A percentile compares a stretch with the other conserved stretches of the same genome.
Conservation (phyloP, 2,888 invertebrate species). For the Halocaridina rubra region DNA sequence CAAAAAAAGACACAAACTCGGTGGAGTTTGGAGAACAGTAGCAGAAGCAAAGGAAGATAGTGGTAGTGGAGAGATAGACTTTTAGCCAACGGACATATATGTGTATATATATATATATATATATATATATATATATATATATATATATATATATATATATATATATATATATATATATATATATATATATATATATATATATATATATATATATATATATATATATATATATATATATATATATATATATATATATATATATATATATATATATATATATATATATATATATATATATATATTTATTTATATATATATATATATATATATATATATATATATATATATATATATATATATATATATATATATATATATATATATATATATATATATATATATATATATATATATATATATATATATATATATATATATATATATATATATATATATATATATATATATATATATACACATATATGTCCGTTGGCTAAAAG, state of each 20-base stretch:
- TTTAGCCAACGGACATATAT: not conserved
- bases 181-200: constrained; percentile 1
- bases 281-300: no score
- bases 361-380: not conserved
- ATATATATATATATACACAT: no score
- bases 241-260: constrained; percentile 1
- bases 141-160: not conserved
- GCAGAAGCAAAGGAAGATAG: no score
- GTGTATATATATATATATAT: not conserved
- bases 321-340: constrained; percentile 1
- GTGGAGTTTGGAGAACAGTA: no score
- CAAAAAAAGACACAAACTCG: no score
- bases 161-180: constrained; percentile 1
- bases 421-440: constrained; percentile 1
- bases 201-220: constrained; percentile 1
- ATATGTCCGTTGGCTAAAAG: no score
- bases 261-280: constrained; percentile 1
- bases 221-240: not conserved
- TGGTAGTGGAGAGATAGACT: no score
- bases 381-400: not conserved
- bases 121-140: constrained; percentile 1
- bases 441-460: no score
- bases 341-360: not conserved
- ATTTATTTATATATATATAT: constrained; percentile 1
- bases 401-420: not conserved